A percentile compares a stretch with the other conserved stretches of the same genome.
Conservation (phyloP, 2,113 vertebrate species). For the Butorides virescens region DNA sequence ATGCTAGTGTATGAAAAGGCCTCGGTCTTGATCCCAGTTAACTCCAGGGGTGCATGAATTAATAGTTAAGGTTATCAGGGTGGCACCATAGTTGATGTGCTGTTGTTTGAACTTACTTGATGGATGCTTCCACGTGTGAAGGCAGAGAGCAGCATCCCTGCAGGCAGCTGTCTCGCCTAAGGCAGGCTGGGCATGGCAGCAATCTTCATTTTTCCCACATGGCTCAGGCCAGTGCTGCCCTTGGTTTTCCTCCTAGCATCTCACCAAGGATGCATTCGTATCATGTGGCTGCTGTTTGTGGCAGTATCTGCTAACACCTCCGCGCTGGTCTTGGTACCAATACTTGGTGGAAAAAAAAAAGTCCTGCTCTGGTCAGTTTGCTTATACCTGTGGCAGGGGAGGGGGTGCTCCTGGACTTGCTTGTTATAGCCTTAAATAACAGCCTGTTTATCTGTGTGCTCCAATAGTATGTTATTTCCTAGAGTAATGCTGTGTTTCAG, state of each 20-base stretch:
- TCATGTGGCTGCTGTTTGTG: accelerated
- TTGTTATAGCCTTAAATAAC: not conserved
- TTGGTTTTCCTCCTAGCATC: not conserved
- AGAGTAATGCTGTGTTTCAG: not conserved
- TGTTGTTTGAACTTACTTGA: not conserved
- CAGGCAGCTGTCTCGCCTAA: not conserved
- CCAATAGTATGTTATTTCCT: not conserved
- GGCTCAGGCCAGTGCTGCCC: not conserved
- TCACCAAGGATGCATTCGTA: not conserved
- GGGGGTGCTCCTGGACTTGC: not conserved
- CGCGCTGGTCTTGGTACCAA: accelerated
- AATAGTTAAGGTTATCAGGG: not conserved
- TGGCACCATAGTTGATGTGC: not conserved
- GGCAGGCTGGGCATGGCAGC: not conserved
- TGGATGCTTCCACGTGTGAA: not conserved
- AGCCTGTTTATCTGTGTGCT: not conserved
- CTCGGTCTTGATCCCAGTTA: not conserved
- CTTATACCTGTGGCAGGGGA: not conserved
- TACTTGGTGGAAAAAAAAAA: not conserved
- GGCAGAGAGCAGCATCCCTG: not conserved
- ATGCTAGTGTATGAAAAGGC: not conserved
- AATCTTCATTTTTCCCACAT: not conserved
- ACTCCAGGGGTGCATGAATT: not conserved
- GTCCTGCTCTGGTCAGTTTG: not conserved
- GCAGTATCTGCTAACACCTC: not conserved